Conservation (phyloP, 2,888 invertebrate genomes). For the Xylocampa areola region DNA sequence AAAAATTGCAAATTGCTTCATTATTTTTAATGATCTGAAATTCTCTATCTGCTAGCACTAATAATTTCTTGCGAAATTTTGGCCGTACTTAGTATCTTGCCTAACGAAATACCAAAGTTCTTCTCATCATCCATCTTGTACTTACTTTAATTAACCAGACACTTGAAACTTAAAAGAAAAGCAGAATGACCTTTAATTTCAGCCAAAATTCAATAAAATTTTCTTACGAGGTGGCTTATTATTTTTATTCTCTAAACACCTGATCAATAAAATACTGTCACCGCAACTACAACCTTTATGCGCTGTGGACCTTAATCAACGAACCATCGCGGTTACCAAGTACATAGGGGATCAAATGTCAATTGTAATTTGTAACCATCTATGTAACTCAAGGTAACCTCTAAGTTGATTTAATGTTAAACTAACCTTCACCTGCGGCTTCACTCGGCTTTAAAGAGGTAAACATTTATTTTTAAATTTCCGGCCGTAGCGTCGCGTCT, state of each 20-base stretch:
- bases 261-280: conserved; percentile 2
- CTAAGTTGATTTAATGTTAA: conserved; percentile 29
- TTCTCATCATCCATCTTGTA: not conserved
- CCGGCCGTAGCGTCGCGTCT: conserved; percentile 29
- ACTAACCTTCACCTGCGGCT: conserved; percentile 34
- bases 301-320: conserved; percentile 29
- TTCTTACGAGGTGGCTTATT: not conserved
- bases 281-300: conserved; percentile 13
- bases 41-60: not conserved
- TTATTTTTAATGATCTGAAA: conserved; percentile 8
- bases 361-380: conserved; percentile 42
- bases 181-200: too few species aligned
- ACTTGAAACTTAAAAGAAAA: too few species aligned
- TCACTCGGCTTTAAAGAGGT: conserved; percentile 26
- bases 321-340: conserved; percentile 36
- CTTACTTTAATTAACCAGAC: not conserved
- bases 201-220: not conserved
- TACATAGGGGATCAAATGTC: conserved; percentile 51
- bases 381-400: conserved; percentile 38
- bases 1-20: conserved; percentile 1
- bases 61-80: not conserved
- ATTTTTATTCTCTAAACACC: not conserved
- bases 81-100: not conserved
- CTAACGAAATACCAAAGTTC: not conserved
- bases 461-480: conserved; percentile 49